Percentiles rank a stretch among this genome's conserved stretches.
phyloP scores from a whole-genome alignment of 1,140 invertebrate species.

The Drosophila kurseongensis region DNA sequence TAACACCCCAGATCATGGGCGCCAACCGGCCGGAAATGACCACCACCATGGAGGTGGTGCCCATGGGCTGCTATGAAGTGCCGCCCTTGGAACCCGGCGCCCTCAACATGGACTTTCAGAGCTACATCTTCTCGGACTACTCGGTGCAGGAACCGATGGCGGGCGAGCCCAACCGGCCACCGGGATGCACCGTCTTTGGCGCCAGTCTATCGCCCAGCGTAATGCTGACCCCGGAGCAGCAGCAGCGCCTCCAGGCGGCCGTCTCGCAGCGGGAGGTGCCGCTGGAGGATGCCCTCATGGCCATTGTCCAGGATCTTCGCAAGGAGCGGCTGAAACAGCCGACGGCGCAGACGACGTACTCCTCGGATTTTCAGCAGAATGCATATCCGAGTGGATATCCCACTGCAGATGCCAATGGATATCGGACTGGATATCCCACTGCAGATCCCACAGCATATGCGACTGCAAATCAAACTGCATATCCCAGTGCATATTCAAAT shows the following conservation, averaged over 20 bases:
- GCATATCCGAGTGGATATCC: too few species aligned
- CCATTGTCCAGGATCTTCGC: constrained; percentile 28
- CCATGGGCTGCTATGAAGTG: background rate
- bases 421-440: too few species aligned
- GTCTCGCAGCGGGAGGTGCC: constrained; percentile 10
- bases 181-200: background rate
- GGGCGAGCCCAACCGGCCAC: background rate
- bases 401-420: too few species aligned
- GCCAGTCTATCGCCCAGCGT: constrained; percentile 5
- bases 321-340: background rate
- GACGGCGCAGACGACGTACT: background rate
- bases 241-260: constrained; percentile 35
- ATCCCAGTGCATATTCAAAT: too few species aligned
- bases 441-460: too few species aligned
- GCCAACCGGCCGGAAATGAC: background rate
- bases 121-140: constrained; percentile 22
- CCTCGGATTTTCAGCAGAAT: too few species aligned
- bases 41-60: constrained; percentile 9
- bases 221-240: constrained; percentile 6
- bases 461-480: too few species aligned
- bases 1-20: background rate
- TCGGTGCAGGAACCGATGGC: background rate
- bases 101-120: constrained; percentile 30
- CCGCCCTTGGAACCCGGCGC: constrained; percentile 1
- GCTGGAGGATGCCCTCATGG: constrained; percentile 18